Evolutionary conservation across 2,888 invertebrate species (phyloP), one percentile per base, ranked within the genome.

Genomic region (Cephalotes varians): DNA sequence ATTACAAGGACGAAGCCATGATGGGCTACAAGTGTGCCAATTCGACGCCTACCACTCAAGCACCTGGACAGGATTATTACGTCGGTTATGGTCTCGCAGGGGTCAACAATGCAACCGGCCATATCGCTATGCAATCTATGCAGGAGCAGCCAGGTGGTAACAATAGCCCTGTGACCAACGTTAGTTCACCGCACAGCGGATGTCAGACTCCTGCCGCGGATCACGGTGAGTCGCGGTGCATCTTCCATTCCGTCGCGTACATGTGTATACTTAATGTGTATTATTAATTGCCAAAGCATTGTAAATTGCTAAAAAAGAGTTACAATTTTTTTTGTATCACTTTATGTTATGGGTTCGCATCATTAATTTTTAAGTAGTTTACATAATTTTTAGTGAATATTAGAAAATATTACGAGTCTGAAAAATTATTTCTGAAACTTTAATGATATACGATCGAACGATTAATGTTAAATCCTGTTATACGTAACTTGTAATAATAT

Each of bases 121-220:
- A 84, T 37, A 88, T 91, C 31, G 77, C 90, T 7, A 92, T 93
- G 85, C 92, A 93, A 21, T 87, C 90, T 15, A 88, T 93, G 9
- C 92, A 89, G 51, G 90, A 90, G 56, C 93, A 92, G 79, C 31
- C 77, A 18, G 74, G 91, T 12, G 91, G 90, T 25, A 90, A 91
- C 10, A 88, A 86, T n/a, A 93, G 92, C 51, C 91, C 93, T 0
- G 86, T 87, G 10, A 84, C 88, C 0, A 93, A 91, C 65, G 88
- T 92, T 40, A 92, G 90, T 73, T 92, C 93, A 25, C 90, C 92
- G 2, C 93, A 93, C 44, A 92, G 91, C 79, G 91, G 91, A 21
- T 93, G 92, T 79, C 94, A 93, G 54, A 93, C 92, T 47, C 91
- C 94, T 40, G 90, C 90, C 31, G 82, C 92, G 4, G 94, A 94